Conservation (phyloP, 2,888 invertebrate genomes). For the Epiblema foenella region DNA sequence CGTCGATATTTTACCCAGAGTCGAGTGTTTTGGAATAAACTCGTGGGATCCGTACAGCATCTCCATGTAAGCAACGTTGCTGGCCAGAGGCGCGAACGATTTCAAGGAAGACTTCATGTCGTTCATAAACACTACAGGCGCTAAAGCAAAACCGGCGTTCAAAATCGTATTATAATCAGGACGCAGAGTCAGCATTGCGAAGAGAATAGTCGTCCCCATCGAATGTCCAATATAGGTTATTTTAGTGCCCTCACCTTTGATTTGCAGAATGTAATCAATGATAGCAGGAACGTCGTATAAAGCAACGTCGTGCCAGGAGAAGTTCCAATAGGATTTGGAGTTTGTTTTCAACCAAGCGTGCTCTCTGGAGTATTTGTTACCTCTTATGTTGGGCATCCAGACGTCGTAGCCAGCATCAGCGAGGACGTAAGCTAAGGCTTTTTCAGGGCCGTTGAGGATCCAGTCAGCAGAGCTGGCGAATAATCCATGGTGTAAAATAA, state of each 20-base stretch:
- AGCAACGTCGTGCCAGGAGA: conserved; percentile 96
- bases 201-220: conserved; percentile 93
- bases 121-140: conserved; percentile 88
- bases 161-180: conserved; percentile 88
- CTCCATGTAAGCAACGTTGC: conserved; percentile 85
- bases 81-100: conserved; percentile 86
- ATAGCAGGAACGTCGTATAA: conserved; percentile 93
- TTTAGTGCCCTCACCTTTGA: conserved; percentile 64
- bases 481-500: conserved; percentile 92
- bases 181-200: conserved; percentile 87
- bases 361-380: conserved; percentile 89
- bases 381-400: conserved; percentile 93
- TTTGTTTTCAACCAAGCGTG: conserved; percentile 84
- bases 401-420: conserved; percentile 90
- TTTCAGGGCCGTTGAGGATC: conserved; percentile 88
- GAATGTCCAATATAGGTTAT: conserved; percentile 94
- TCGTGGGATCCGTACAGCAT: conserved; percentile 88
- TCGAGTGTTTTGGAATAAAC: conserved; percentile 87
- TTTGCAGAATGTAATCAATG: conserved; percentile 86
- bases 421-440: conserved; percentile 87
- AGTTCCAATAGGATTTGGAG: conserved; percentile 88
- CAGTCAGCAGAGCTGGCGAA: conserved; percentile 91
- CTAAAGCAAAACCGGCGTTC: conserved; percentile 87
- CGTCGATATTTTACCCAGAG: conserved; percentile 83
- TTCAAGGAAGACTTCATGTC: conserved; percentile 87